Percentiles rank a stretch among this genome's conserved stretches.
phyloP scores from a whole-genome alignment of 2,797 vertebrate genomes.

The Takifugu rubripes region DNA sequence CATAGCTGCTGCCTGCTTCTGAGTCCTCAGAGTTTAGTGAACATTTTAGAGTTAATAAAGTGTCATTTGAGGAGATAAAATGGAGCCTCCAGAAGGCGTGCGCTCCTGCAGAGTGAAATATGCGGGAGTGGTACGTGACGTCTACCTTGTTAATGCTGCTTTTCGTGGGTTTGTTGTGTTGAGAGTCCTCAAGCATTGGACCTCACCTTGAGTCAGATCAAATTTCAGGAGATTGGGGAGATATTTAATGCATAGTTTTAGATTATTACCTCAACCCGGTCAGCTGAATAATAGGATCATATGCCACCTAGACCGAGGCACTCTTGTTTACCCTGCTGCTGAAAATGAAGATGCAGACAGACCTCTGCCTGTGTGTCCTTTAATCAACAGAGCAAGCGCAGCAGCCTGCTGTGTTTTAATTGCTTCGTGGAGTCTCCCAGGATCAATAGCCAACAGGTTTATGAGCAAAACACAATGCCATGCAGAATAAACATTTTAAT shows the following conservation, averaged over 20 bases:
- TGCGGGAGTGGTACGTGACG: slow-evolving; percentile 1
- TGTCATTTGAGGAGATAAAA: slow-evolving; percentile 37
- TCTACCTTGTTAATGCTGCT: slow-evolving; percentile 12
- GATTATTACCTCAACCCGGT: slow-evolving; percentile 5
- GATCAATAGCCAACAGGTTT: neutral
- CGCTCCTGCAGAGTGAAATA: slow-evolving; percentile 16
- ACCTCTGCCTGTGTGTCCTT: slow-evolving; percentile 18
- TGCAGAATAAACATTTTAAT: neutral
- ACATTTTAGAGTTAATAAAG: slow-evolving; percentile 41
- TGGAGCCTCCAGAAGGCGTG: slow-evolving; percentile 29
- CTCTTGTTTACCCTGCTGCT: slow-evolving; percentile 2
- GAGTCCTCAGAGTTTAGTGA: slow-evolving; percentile 33
- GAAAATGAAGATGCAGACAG: slow-evolving; percentile 9
- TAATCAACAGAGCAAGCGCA: slow-evolving; percentile 12
- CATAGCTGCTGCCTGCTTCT: slow-evolving; percentile 41
- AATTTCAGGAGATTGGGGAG: slow-evolving; percentile 13
- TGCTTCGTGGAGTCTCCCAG: neutral
- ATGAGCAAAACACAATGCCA: neutral
- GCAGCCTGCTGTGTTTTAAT: slow-evolving; percentile 26
- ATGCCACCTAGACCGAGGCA: slow-evolving; percentile 17
- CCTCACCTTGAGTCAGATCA: slow-evolving; percentile 10
- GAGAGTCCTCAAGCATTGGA: slow-evolving; percentile 14
- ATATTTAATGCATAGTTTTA: slow-evolving; percentile 29
- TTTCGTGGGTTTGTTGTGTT: slow-evolving; percentile 12
- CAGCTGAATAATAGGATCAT: slow-evolving; percentile 20